These are phyloP conservation scores for Drosophila subobscura DNA, from an alignment of 1,140 invertebrate genomes.

Conservation along the genomic window DNA sequence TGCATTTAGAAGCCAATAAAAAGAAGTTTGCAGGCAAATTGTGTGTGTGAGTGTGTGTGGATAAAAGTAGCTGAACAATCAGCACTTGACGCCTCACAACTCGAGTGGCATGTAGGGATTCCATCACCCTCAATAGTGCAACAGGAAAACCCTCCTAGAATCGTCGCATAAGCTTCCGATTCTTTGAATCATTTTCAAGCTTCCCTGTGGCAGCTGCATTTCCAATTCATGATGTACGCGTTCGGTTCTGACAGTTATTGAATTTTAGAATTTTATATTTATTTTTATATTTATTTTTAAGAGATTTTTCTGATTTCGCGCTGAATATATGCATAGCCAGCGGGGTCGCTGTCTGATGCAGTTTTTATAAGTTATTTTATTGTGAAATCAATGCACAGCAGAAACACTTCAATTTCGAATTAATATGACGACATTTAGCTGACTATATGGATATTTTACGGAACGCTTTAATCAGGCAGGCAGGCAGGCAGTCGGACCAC, in stretches of 20 bases:
- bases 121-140: too few relatives aligned
- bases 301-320: too few relatives aligned
- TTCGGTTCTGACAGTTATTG: constrained; percentile 3
- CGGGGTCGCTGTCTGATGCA: too few relatives aligned
- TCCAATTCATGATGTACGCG: constrained; percentile 2
- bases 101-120: constrained; percentile 17
- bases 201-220: constrained; percentile 3
- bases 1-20: constrained; percentile 81
- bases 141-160: neutral
- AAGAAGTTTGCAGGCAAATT: constrained; percentile 63
- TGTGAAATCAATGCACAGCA: too few relatives aligned
- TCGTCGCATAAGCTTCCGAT: neutral
- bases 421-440: constrained; percentile 25
- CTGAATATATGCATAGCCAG: neutral
- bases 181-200: constrained; percentile 2
- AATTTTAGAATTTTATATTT: constrained; percentile 3
- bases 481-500: neutral
- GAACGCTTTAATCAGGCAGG: constrained; percentile 31
- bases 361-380: too few relatives aligned
- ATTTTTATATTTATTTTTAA: neutral
- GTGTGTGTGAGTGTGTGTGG: constrained; percentile 30
- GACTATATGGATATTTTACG: constrained; percentile 37
- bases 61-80: constrained; percentile 35
- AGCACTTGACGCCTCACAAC: constrained; percentile 30
- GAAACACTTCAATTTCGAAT: neutral